Percentiles rank a stretch among this genome's conserved stretches.
Conservation (phyloP, 64 coral and sea anemone species). For the Hydrozoanthus tunicans region DNA sequence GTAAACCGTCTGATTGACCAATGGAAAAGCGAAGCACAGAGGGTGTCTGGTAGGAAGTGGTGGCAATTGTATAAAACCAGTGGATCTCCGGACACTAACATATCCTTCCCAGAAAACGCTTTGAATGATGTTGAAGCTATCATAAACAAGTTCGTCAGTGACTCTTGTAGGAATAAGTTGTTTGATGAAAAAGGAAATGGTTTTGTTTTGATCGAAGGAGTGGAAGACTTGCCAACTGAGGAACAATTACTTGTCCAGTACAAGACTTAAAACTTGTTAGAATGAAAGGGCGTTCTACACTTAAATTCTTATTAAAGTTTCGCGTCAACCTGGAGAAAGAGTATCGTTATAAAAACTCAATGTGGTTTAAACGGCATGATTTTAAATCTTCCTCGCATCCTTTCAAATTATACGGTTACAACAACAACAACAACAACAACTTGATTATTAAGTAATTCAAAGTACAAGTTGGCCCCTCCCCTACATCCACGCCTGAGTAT, state of each 20-base stretch:
- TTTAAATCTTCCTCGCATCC: too few relatives aligned
- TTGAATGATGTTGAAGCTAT: conserved; percentile 51
- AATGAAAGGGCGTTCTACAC: not conserved
- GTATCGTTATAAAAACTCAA: too few relatives aligned
- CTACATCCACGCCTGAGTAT: too few relatives aligned
- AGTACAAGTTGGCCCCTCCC: too few relatives aligned
- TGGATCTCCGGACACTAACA: conserved; percentile 38
- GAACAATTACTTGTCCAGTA: not conserved
- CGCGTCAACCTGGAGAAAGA: too few relatives aligned
- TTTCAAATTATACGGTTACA: too few relatives aligned
- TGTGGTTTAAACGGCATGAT: too few relatives aligned
- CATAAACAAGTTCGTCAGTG: conserved; percentile 34
- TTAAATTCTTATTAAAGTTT: too few relatives aligned
- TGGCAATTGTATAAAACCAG: conserved; percentile 72
- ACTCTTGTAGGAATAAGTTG: conserved; percentile 30
- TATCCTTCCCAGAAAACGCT: conserved; percentile 46
- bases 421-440: too few relatives aligned
- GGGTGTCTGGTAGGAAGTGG: conserved; percentile 71
- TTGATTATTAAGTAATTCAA: too few relatives aligned
- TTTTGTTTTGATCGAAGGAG: conserved; percentile 69
- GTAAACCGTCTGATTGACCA: conserved; percentile 45
- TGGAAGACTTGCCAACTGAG: conserved; percentile 50
- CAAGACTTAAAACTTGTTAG: not conserved
- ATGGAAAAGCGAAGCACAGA: conserved; percentile 53
- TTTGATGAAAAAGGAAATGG: conserved; percentile 13